Conservation (phyloP, 2,797 vertebrate genomes). For the Cossypha dichroa region DNA sequence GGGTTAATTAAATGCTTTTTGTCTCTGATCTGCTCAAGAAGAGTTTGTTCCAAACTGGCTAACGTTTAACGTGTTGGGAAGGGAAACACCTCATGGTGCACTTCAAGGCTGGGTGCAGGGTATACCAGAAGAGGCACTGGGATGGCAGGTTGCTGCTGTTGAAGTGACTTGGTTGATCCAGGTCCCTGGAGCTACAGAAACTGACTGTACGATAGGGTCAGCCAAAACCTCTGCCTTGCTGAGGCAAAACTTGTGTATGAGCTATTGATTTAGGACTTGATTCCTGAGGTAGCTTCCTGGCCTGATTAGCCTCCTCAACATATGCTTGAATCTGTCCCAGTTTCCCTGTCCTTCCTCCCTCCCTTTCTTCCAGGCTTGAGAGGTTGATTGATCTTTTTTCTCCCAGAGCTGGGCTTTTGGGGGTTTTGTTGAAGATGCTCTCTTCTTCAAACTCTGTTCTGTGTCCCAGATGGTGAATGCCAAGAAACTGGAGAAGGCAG, state of each 20-base stretch:
- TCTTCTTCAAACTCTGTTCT: neutral
- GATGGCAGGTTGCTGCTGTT: neutral
- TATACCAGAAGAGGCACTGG: neutral
- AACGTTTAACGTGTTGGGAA: fast-evolving
- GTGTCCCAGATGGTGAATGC: constrained; percentile 86
- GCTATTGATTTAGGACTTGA: neutral
- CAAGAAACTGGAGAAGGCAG: constrained; percentile 95
- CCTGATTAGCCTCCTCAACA: neutral
- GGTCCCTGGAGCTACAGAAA: neutral
- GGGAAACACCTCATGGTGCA: neutral
- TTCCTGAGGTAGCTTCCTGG: neutral
- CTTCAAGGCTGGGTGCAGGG: neutral
- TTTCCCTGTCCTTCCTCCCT: neutral
- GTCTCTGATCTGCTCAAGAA: neutral
- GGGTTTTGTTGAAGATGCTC: neutral
- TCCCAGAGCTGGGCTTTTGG: neutral
- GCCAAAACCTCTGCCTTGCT: neutral
- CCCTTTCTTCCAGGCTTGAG: neutral
- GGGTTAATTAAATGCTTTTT: neutral
- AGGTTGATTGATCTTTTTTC: neutral
- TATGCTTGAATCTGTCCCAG: neutral
- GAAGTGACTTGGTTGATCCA: neutral
- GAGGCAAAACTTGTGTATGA: neutral
- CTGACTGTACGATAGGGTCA: fast-evolving
- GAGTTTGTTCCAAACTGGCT: neutral